Evolutionary conservation across 2,888 invertebrate genomes (phyloP).

Genomic region (Thymelicus acteon): DNA sequence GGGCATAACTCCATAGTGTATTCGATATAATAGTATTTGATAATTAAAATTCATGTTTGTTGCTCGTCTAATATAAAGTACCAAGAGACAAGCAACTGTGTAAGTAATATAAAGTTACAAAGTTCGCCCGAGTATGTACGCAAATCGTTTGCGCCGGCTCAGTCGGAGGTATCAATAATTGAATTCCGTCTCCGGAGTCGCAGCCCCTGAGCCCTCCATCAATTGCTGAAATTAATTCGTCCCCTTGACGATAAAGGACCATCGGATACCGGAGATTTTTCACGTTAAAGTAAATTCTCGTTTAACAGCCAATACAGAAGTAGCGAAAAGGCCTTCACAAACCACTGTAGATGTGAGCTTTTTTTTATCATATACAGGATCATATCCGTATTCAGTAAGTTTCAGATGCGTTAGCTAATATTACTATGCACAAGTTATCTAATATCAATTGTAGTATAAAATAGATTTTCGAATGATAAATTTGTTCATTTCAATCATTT

Average conservation of each 20-base stretch:
- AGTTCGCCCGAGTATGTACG: slow-evolving; percentile 8
- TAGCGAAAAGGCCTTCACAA: too few relatives aligned
- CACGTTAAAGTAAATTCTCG: too few relatives aligned
- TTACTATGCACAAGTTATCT: too few relatives aligned
- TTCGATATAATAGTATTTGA: too few relatives aligned
- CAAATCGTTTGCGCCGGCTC: slow-evolving; percentile 31
- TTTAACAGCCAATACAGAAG: too few relatives aligned
- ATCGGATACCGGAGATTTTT: slow-evolving; percentile 34
- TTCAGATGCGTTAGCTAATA: background rate
- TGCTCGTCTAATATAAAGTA: background rate
- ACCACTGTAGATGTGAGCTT: background rate
- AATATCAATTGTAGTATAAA: too few relatives aligned
- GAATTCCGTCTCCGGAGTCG: slow-evolving; percentile 58
- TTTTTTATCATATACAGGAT: background rate
- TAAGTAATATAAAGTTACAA: slow-evolving; percentile 15
- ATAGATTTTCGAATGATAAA: too few relatives aligned
- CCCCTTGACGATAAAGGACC: slow-evolving; percentile 51
- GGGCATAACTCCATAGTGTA: too few relatives aligned
- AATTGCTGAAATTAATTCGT: slow-evolving; percentile 78
- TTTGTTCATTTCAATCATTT: too few relatives aligned
- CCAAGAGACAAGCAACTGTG: slow-evolving; percentile 1
- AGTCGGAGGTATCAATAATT: slow-evolving; percentile 68
- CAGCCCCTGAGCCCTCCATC: slow-evolving; percentile 64
- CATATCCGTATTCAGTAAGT: background rate
- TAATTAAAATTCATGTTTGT: background rate